These are phyloP conservation scores for Nothoprocta perdicaria DNA, from an alignment of 2,113 vertebrate genomes.

Conservation along the genomic window DNA sequence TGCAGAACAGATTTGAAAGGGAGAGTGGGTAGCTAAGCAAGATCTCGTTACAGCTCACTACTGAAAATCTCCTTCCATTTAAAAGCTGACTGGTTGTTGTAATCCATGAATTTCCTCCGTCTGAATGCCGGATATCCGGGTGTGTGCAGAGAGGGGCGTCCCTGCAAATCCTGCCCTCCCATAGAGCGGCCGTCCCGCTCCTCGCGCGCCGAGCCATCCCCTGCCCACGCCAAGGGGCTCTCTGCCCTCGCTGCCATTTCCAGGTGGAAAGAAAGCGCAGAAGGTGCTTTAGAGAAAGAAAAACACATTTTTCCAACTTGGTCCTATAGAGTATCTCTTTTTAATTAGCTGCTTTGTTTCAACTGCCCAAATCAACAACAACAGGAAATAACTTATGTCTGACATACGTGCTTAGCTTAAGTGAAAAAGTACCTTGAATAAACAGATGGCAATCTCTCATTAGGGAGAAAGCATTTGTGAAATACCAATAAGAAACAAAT, in stretches of 20 bases:
- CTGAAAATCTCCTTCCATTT: constrained; percentile 10
- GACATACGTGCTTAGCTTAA: neutral
- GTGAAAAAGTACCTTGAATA: constrained; percentile 60
- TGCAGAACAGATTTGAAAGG: neutral
- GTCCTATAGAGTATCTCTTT: neutral
- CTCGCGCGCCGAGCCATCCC: neutral
- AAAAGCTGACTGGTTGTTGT: neutral
- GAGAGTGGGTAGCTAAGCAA: neutral
- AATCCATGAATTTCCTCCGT: neutral
- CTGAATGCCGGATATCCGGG: neutral
- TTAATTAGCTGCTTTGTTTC: constrained; percentile 70
- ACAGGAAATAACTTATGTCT: constrained; percentile 16
- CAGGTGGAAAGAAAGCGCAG: neutral
- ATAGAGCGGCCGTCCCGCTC: neutral
- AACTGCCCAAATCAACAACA: constrained; percentile 63
- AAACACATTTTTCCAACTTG: neutral
- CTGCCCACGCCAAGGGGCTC: neutral
- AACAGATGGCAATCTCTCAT: constrained; percentile 69
- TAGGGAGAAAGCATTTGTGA: constrained; percentile 54
- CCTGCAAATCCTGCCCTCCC: fast-evolving
- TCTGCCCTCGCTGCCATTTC: neutral
- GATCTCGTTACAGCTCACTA: constrained; percentile 3
- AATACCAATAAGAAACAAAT: constrained; percentile 38
- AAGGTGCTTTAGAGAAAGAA: neutral
- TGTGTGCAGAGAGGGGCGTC: neutral